Evolutionary conservation across 2,888 invertebrate genomes (phyloP).

Genomic region (Eugnorisma glareosa): DNA sequence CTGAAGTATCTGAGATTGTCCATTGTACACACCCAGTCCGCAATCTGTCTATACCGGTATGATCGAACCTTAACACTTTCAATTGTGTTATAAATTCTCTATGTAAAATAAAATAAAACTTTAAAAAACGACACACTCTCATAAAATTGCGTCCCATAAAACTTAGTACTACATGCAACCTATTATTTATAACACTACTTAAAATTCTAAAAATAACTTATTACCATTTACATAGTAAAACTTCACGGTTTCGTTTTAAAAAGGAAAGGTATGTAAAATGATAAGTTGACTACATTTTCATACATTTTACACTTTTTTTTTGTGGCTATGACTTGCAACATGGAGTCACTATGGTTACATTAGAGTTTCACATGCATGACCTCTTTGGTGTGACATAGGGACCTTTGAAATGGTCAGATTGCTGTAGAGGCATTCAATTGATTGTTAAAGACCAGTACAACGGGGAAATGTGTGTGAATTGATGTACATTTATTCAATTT

Average conservation of each 20-base stretch:
- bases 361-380: constrained; percentile 44
- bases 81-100: neutral
- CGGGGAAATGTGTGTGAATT: neutral
- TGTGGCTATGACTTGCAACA: constrained; percentile 47
- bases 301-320: constrained; percentile 57
- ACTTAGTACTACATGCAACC: constrained; percentile 27
- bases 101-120: constrained; percentile 5
- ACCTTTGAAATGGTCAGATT: neutral
- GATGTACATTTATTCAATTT: neutral
- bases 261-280: constrained; percentile 30
- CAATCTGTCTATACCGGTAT: neutral
- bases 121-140: constrained; percentile 23
- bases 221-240: neutral
- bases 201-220: constrained; percentile 36
- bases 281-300: constrained; percentile 40
- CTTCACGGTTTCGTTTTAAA: constrained; percentile 45
- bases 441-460: neutral
- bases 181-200: constrained; percentile 37
- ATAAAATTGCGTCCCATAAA: constrained; percentile 16
- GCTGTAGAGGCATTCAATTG: neutral
- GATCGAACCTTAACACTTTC: neutral
- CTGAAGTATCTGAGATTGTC: neutral
- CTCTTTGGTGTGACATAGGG: constrained; percentile 47
- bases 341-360: constrained; percentile 41
- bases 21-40: neutral